These are phyloP conservation scores for Stichodactyla helianthus DNA, from an alignment of 64 coral and sea anemone species.

Conservation along the genomic window DNA sequence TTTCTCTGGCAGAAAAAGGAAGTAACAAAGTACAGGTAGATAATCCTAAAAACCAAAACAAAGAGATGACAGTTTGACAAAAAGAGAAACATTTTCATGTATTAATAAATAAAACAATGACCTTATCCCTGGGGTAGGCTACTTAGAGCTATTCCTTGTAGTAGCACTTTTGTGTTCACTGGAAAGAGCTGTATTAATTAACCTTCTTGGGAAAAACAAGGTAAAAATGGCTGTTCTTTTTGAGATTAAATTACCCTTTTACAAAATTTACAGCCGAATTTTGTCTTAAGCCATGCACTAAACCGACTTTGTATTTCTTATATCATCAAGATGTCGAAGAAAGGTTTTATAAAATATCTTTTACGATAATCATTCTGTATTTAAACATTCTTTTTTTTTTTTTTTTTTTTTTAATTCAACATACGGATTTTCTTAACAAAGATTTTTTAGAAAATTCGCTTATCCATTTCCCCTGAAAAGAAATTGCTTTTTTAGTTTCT, in stretches of 20 bases:
- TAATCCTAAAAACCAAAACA: neutral
- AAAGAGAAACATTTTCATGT: neutral
- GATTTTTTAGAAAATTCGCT: too few relatives aligned
- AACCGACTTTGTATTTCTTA: neutral
- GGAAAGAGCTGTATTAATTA: neutral
- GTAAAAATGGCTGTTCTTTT: neutral
- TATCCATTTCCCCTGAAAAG: too few relatives aligned
- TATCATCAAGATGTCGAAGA: neutral
- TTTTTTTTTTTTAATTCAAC: neutral
- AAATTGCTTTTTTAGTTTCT: neutral
- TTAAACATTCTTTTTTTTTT: neutral
- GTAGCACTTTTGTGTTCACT: neutral
- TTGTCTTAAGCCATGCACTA: too few relatives aligned
- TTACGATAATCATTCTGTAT: neutral
- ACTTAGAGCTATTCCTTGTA: neutral
- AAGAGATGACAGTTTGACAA: neutral
- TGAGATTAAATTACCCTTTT: neutral
- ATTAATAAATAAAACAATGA: conserved; percentile 15
- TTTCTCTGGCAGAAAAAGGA: neutral
- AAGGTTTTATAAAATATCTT: neutral
- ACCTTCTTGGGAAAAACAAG: neutral
- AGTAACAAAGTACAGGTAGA: neutral
- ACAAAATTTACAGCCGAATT: neutral
- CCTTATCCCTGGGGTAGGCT: conserved; percentile 7
- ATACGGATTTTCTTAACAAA: too few relatives aligned